Evolutionary conservation across 2,797 vertebrate species (phyloP), one percentile per base, ranked within the genome.

Genomic region (Spondyliosoma cantharus): DNA sequence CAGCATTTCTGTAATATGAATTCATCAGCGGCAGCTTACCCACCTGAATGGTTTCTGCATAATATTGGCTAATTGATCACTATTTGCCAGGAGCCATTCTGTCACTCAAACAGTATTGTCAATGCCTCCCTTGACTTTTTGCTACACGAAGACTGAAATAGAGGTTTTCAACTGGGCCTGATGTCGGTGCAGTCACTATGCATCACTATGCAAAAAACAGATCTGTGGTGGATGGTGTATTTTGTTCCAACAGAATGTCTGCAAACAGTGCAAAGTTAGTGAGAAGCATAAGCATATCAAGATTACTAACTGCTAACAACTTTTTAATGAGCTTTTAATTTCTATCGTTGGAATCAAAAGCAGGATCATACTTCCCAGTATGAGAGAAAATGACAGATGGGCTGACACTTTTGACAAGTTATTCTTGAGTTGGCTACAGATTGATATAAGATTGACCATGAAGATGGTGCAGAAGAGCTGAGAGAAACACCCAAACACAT

Each of bases 301-400:
- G 42, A 78, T 68, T 19, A n/a, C 45, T 4, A 9, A 9, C 37
- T 29, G 20, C 4, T 11, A 37, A 37, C 37, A 37, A 11, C 7
- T 37, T 37, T 37, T 8, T 11, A 37, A 37, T 37, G 37, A 37
- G 37, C 37, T 37, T 37, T 37, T 9, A 37, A 37, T 37, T 37
- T 37, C 9, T 8, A 37, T 37, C 37, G 9, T 37, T 37, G 37
- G 37, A 37, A 37, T 37, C 37, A 37, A 37, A 37, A 37, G 37
- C 37, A 37, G 37, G 37, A 11, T 37, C 13, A 61, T 25, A 69
- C 52, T 72, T 76, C 20, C 37, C 32, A 66, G 22, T 45, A 17
- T 54, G 29, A 76, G 29, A 9, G 27, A 76, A 60, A 16, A 53
- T 67, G 22, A 71, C 78, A 57, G 74, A 74, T 80, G 62, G 50